These are phyloP conservation scores for Acronicta alni DNA, from an alignment of 2,888 invertebrate species.

Conservation along the genomic window DNA sequence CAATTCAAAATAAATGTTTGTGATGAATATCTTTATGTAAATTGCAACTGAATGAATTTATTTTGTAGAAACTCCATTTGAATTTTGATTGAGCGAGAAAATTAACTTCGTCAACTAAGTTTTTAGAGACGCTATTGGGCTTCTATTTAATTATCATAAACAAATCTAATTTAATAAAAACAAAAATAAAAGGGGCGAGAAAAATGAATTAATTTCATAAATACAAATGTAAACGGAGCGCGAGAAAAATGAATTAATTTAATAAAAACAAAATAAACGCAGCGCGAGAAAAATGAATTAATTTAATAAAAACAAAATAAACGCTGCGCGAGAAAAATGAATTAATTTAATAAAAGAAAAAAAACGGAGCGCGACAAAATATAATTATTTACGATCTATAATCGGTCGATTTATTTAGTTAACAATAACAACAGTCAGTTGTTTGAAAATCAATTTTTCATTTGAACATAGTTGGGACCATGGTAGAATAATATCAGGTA, in stretches of 20 bases:
- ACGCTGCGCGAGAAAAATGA: no score
- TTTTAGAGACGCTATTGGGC: conserved; percentile 1
- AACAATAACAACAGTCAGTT: conserved; percentile 6
- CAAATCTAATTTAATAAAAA: conserved; percentile 18
- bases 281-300: no score
- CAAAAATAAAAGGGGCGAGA: conserved; percentile 10
- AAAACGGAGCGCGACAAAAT: no score
- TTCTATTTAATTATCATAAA: conserved; percentile 5
- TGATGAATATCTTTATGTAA: conserved; percentile 7
- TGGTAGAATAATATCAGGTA: no score
- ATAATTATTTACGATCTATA: no score
- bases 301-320: no score
- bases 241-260: no score
- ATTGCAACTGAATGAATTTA: conserved; percentile 27
- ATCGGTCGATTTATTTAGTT: not conserved
- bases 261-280: no score
- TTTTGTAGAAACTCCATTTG: conserved; percentile 26
- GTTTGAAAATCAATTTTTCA: not conserved
- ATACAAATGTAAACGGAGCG: no score
- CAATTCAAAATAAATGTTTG: conserved; percentile 9
- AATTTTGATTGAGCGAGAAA: conserved; percentile 35
- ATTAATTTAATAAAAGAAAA: no score
- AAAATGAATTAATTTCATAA: no score
- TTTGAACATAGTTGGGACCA: not conserved
- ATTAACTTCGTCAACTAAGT: conserved; percentile 20